Evolutionary conservation across 2,888 invertebrate genomes (phyloP), one percentile per base, ranked within the genome.

Genomic region (Dendrolimus houi): DNA sequence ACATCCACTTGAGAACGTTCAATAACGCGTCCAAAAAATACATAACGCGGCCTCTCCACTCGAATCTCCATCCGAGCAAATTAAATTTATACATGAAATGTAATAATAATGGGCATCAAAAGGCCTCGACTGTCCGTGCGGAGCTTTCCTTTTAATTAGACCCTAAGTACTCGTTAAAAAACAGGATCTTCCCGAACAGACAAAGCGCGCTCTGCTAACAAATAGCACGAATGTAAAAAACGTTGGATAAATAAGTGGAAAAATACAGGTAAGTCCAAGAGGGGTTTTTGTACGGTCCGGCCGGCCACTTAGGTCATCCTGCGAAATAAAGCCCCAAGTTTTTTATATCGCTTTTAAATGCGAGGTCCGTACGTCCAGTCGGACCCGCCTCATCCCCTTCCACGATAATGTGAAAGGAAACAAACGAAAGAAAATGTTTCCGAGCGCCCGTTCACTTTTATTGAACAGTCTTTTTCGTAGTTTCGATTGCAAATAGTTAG

Each of bases 301-400:
- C 87, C 84, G 83, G 88, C 89, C 90, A 90, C 90, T 90, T 89
- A 87, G 90, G 89, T 90, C 89, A 90, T 89, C 89, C 86, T 83
- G 87, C 85, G 81, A 87, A 90, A 89, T 89, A 89, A 90, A 90
- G 77, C 81, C 81, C 74, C 81, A 83, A 85, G 81, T 85, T 88
- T 87, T 90, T 89, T 90, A 88, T 86, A 87, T 87, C 84, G 84
- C 82, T 90, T 90, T 89, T 87, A 89, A 88, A 90, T 87, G 87
- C 87, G 84, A 81, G 74, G 75, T 81, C 77, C 86, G 89, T 87
- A 81, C 87, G 84, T 74, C 72, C 77, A 75, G 75, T 66, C 78
- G 70, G 78, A 71, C 81, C 81, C 77, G 76, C 83, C 84, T 80
- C 86, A 81, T 84, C 85, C 86, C 85, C 81, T 76, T 77, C 81